Evolutionary conservation across 2,797 vertebrate species (phyloP), one percentile per base, ranked within the genome.

Genomic region (Sebastes itinus): DNA sequence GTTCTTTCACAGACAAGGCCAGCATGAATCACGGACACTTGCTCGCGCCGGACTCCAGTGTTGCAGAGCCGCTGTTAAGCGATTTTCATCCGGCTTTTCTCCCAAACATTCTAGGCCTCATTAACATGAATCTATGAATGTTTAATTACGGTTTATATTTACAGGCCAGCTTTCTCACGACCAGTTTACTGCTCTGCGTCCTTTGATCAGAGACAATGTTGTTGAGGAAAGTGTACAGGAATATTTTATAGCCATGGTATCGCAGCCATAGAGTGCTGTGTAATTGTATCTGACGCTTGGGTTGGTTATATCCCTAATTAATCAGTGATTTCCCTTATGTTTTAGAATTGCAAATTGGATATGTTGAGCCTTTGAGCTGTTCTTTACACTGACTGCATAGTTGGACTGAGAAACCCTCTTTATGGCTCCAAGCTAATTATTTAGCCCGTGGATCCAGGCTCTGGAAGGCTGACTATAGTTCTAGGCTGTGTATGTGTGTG

Each of bases 361-460:
- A 87, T 82, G 80, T 88, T 86, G 86, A 90, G 84, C 84, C 84
- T 93, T 84, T 89, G 88, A 92, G 89, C 83, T 84, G 82, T 82
- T 92, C 86, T 87, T 90, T 86, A 82, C 77, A 63, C 83, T 77
- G 71, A 84, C 81, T 86, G 82, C 79, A 64, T 78, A 73, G 73
- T 64, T 92, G 88, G 84, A 89, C 86, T 78, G 74, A 85, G 80
- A 85, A 84, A 71, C 72, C 65, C 75, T 86, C 67, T 89, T 89
- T 81, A 87, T 91, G 65, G 82, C 92, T 92, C 38, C 63, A 28
- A 83, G 91, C 87, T 94, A 89, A 93, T 94, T 93, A 94, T 92
- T 88, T 88, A 90, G 84, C 83, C 82, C 32, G 28, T 87, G 81
- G 72, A 88, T 89, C 68, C 80, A 86, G 67, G 77, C 84, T 89